A percentile compares a stretch with the other conserved stretches of the same genome.
phyloP scores from a whole-genome alignment of 2,888 invertebrate genomes.

The Drosophila sordidapex region DNA sequence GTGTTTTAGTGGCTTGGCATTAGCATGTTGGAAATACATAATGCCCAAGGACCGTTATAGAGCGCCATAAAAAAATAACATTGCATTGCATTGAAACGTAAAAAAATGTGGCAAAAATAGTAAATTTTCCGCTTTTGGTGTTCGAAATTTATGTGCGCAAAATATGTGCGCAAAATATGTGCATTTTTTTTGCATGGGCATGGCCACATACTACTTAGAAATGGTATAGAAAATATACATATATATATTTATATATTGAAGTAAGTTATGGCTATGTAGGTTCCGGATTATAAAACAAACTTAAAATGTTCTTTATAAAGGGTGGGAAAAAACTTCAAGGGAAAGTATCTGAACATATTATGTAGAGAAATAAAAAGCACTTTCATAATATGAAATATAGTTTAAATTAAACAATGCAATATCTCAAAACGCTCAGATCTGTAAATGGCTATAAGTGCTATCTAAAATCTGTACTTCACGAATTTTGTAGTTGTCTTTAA shows the following conservation, averaged over 20 bases:
- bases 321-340: neutral
- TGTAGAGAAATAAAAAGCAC: neutral
- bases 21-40: slow-evolving; percentile 70
- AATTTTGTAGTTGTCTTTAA: slow-evolving; percentile 4
- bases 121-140: slow-evolving; percentile 48
- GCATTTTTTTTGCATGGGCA: slow-evolving; percentile 22
- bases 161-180: slow-evolving; percentile 73
- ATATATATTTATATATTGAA: neutral
- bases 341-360: neutral
- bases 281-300: slow-evolving; percentile 7
- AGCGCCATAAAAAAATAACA: slow-evolving; percentile 54
- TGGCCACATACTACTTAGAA: slow-evolving; percentile 27
- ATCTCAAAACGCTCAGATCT: neutral
- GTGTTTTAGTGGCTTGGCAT: slow-evolving; percentile 77
- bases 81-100: slow-evolving; percentile 47
- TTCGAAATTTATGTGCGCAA: slow-evolving; percentile 64
- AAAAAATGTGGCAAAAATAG: slow-evolving; percentile 36
- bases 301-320: slow-evolving; percentile 7
- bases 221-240: slow-evolving; percentile 9
- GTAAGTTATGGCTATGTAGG: slow-evolving; percentile 21
- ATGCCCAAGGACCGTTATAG: slow-evolving; percentile 43
- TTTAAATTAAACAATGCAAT: neutral
- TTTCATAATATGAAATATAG: neutral
- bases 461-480: neutral
- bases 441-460: neutral